Conservation (phyloP, 2,888 invertebrate species). For the Pollenia labialis region DNA sequence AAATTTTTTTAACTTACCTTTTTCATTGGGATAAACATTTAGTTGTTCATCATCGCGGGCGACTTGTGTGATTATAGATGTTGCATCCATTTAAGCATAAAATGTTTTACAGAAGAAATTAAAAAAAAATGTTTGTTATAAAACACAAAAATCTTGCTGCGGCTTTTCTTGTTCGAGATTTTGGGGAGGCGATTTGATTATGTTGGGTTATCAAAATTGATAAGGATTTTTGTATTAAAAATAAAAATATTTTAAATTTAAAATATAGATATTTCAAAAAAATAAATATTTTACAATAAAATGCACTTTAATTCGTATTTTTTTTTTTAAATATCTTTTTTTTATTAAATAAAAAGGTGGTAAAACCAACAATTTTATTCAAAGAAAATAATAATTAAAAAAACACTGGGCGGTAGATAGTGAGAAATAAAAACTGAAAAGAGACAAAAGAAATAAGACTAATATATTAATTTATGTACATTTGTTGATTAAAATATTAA, state of each 20-base stretch:
- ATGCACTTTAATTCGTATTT: constrained; percentile 57
- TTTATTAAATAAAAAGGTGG: background rate
- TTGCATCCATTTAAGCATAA: constrained; percentile 96
- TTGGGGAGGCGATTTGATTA: constrained; percentile 9
- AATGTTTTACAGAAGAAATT: constrained; percentile 66
- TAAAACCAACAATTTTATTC: background rate
- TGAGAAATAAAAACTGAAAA: constrained; percentile 46
- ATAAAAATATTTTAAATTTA: constrained; percentile 32
- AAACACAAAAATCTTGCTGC: constrained; percentile 41
- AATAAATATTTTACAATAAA: constrained; percentile 27
- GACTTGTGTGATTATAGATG: constrained; percentile 99
- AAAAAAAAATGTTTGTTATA: constrained; percentile 20
- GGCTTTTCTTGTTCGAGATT: constrained; percentile 38
- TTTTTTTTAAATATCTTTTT: constrained; percentile 27
- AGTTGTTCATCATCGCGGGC: constrained; percentile 98
- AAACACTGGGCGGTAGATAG: constrained; percentile 36
- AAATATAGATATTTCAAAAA: constrained; percentile 26
- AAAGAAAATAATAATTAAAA: constrained; percentile 8
- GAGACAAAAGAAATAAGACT: constrained; percentile 21
- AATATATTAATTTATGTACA: background rate
- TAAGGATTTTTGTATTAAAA: constrained; percentile 1
- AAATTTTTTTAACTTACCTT: constrained; percentile 88
- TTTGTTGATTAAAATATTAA: background rate
- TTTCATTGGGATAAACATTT: constrained; percentile 95
- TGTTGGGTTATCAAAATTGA: constrained; percentile 1